Conservation (phyloP, 2,888 invertebrate genomes). For the Catocala nupta region DNA sequence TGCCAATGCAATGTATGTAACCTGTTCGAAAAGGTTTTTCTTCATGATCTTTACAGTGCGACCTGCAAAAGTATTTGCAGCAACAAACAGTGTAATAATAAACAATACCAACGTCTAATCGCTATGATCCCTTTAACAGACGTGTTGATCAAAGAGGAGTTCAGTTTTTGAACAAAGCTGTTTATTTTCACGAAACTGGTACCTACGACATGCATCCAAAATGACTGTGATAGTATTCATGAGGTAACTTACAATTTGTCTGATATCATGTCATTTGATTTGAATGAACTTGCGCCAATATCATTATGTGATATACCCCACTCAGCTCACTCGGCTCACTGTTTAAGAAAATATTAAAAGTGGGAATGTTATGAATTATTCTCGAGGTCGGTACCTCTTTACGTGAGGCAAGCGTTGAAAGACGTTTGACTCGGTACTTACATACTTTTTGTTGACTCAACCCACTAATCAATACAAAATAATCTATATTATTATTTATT, state of each 20-base stretch:
- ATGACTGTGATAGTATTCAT: conserved; percentile 2
- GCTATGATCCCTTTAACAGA: conserved; percentile 4
- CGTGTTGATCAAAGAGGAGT: conserved; percentile 2
- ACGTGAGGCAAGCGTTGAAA: no score
- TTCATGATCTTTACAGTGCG: conserved; percentile 2
- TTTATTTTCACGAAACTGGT: conserved; percentile 3
- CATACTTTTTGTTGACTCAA: no score
- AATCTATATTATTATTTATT: no score
- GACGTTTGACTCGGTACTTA: no score
- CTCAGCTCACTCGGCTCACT: neutral
- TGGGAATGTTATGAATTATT: no score
- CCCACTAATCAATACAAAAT: no score
- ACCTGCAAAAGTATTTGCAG: conserved; percentile 3
- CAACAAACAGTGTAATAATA: conserved; percentile 2
- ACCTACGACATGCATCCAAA: conserved; percentile 4
- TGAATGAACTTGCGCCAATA: no score
- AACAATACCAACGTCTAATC: conserved; percentile 1
- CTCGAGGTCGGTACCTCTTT: no score
- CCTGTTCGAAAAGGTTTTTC: conserved; percentile 2
- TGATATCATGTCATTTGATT: no score
- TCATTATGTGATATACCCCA: conserved; percentile 7
- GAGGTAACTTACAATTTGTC: neutral
- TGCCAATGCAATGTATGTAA: conserved; percentile 3
- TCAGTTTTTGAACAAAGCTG: conserved; percentile 4
- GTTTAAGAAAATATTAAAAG: no score